Conservation (phyloP, 2,888 invertebrate genomes). For the Crioceris asparagi region DNA sequence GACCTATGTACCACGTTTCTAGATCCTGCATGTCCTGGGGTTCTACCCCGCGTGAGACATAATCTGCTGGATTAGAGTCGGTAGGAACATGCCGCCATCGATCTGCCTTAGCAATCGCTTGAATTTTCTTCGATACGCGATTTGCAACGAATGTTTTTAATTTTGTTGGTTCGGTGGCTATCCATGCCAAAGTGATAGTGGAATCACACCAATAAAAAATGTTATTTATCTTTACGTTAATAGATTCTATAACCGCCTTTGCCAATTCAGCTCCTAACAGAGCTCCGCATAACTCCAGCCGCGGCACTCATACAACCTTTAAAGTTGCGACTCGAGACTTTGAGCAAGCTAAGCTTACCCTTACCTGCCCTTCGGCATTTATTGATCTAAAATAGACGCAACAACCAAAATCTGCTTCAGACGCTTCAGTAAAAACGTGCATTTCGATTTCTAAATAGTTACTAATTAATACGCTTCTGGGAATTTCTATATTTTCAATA, state of each 20-base stretch:
- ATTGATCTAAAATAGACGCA: constrained; percentile 2
- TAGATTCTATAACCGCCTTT: background rate
- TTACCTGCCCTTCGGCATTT: background rate
- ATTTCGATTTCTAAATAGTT: too few species aligned
- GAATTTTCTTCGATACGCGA: too few species aligned
- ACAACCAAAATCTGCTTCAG: constrained; percentile 6
- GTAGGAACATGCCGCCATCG: too few species aligned
- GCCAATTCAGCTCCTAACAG: background rate
- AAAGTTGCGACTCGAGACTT: constrained; percentile 6
- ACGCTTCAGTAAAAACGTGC: constrained; percentile 5
- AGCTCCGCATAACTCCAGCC: constrained; percentile 5
- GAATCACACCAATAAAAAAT: constrained; percentile 4
- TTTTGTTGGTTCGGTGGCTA: too few species aligned
- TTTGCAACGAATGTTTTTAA: too few species aligned
- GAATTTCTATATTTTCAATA: too few species aligned
- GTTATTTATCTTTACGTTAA: background rate
- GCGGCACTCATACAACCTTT: constrained; percentile 5
- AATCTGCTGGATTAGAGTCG: too few species aligned
- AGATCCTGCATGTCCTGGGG: too few species aligned
- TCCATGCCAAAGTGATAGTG: constrained; percentile 4
- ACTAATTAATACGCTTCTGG: too few species aligned
- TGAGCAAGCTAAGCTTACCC: constrained; percentile 1
- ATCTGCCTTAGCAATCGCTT: too few species aligned
- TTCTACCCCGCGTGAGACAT: too few species aligned
- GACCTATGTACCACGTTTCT: too few species aligned